phyloP scores from a whole-genome alignment of 2,797 vertebrate species.

The Dryobates pubescens region DNA sequence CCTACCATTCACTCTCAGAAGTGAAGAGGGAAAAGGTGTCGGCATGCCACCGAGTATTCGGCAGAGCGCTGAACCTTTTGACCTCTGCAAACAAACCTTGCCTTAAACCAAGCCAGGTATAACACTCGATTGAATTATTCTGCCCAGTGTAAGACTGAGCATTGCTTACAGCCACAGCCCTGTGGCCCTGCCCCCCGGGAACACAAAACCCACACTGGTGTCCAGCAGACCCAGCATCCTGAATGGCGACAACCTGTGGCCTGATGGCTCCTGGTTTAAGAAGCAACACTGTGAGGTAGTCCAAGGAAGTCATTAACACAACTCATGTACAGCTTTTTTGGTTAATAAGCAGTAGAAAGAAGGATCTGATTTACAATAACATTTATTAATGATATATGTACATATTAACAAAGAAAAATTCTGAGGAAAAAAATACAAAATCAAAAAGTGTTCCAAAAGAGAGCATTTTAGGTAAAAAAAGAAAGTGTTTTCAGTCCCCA shows the following conservation, averaged over 20 bases:
- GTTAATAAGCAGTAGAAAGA: constrained; percentile 67
- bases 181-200: background rate
- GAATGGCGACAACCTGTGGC: background rate
- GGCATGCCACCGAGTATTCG: background rate
- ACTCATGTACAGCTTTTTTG: background rate
- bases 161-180: background rate
- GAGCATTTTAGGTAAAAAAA: constrained; percentile 57
- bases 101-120: background rate
- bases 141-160: background rate
- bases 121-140: background rate
- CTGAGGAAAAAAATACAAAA: constrained; percentile 68
- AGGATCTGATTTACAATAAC: constrained; percentile 59
- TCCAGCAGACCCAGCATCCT: background rate
- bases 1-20: background rate
- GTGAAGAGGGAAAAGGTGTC: accelerated
- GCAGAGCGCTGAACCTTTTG: background rate
- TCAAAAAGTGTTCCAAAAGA: constrained; percentile 63
- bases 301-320: background rate
- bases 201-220: background rate
- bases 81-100: background rate
- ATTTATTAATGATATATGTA: constrained; percentile 73
- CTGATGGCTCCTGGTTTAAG: background rate
- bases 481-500: constrained; percentile 49
- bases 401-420: constrained; percentile 72
- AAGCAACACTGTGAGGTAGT: background rate